These are phyloP conservation scores for Brachymystax lenok DNA, from an alignment of 2,797 vertebrate genomes.

Conservation along the genomic window DNA sequence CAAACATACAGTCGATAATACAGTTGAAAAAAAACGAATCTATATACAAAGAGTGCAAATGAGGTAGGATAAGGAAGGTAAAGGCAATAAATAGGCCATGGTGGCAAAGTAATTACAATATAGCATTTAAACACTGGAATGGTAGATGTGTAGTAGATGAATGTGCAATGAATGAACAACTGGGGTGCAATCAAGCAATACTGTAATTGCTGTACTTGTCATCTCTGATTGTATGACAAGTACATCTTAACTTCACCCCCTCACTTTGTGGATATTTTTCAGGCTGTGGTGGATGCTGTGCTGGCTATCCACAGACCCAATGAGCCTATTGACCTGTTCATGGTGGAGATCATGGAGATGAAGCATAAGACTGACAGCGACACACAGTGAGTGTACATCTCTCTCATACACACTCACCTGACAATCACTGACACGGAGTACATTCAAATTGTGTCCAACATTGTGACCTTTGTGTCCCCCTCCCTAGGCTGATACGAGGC, in stretches of 20 bases:
- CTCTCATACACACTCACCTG: too few relatives aligned
- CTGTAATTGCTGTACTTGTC: too few relatives aligned
- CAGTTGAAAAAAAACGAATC: too few relatives aligned
- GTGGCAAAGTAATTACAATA: too few relatives aligned
- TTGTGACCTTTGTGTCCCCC: background rate
- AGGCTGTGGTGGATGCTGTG: constrained; percentile 97
- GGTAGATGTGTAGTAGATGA: too few relatives aligned
- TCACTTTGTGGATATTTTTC: constrained; percentile 3
- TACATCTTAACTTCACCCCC: background rate
- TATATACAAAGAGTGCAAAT: too few relatives aligned
- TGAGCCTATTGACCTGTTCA: constrained; percentile 92
- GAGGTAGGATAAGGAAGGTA: too few relatives aligned
- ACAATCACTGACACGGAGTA: background rate
- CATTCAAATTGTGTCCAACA: background rate
- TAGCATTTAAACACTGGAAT: too few relatives aligned
- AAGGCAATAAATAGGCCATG: too few relatives aligned
- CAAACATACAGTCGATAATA: too few relatives aligned
- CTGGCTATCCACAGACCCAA: constrained; percentile 85
- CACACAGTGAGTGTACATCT: constrained; percentile 83
- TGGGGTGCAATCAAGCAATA: too few relatives aligned
- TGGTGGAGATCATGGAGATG: constrained; percentile 99
- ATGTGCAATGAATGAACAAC: too few relatives aligned
- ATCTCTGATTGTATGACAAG: background rate
- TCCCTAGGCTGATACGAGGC: constrained; percentile 87
- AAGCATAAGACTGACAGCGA: constrained; percentile 97